phyloP scores from a whole-genome alignment of 2,113 vertebrate species.

The Neotoma lepida region DNA sequence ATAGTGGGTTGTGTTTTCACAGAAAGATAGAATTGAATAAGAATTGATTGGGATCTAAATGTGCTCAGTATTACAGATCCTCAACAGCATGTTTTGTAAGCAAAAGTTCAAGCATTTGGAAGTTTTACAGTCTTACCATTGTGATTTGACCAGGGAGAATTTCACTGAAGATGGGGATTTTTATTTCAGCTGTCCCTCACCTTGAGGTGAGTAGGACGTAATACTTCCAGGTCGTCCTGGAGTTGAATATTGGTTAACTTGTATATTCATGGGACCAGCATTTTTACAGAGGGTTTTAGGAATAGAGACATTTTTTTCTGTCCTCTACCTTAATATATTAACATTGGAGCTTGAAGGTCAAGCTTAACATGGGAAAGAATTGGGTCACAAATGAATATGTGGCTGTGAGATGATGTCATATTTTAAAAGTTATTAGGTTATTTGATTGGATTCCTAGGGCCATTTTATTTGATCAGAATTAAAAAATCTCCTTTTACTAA shows the following conservation, averaged over 20 bases:
- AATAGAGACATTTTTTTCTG: not conserved
- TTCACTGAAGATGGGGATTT: not conserved
- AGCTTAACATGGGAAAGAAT: not conserved
- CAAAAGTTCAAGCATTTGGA: not conserved
- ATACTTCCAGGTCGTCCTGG: not conserved
- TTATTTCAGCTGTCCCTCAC: not conserved
- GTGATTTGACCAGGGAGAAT: not conserved
- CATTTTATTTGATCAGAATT: not conserved
- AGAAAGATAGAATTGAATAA: not conserved
- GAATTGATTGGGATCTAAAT: not conserved
- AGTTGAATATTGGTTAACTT: not conserved
- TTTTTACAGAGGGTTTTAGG: not conserved
- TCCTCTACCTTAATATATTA: not conserved
- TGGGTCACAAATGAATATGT: not conserved
- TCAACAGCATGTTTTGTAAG: not conserved
- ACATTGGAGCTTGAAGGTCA: not conserved
- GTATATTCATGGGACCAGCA: not conserved
- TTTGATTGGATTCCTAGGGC: not conserved
- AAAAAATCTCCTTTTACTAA: not conserved
- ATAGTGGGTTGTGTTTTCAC: not conserved
- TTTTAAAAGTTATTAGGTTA: not conserved
- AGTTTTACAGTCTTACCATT: not conserved
- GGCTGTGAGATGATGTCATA: not conserved
- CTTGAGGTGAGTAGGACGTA: not conserved
- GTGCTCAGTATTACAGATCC: not conserved